Evolutionary conservation across 2,113 vertebrate species (phyloP), one percentile per base, ranked within the genome.

Genomic region (Ceyx melanurus): DNA sequence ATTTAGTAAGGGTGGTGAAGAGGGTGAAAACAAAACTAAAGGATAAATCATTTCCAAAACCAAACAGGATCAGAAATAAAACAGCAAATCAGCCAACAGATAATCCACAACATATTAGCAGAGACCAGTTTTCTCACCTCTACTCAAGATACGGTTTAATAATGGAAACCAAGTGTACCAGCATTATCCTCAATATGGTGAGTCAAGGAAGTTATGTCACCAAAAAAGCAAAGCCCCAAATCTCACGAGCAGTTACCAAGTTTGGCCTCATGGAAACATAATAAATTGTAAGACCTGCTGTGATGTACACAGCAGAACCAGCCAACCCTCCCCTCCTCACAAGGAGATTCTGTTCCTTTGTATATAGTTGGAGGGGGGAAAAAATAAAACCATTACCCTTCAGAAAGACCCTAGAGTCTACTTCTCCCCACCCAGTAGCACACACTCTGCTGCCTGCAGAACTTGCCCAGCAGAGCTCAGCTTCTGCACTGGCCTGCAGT

Each of bases 11-110:
- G 37, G 9, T 1, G 1, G 66, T 43, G 29, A 71, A 40, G 29
- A 88, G 15, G 50, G 31, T 54, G 56, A 85, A n/a, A 80, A 80
- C 13, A 83, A 94, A 67, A 40, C 58, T 70, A 54, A 76, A 72
- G 15, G 58, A 65, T 50, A 14, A 92, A 75, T 51, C 15, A 13
- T 66, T 73, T 62, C 58, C 50, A 77, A 67, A 53, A 45, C 21
- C 35, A 80, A 74, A 65, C 48, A 20, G 1, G 22, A 67, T 70
- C 48, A 82, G 66, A 87, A 84, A 76, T 62, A 89, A 68, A 86
- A 42, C 10, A 78, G 35, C 10, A 79, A 82, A 57, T 26, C 23
- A 61, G 17, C 7, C 89, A 90, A 74, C 23, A 76, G 73, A 60
- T 1, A 1, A 73, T 25, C 37, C 43, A 15, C 28, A 57, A 25